A percentile compares a stretch with the other conserved stretches of the same genome.
Evolutionary conservation across 2,797 vertebrate genomes (phyloP).

Genomic region (Gymnodraco acuticeps): DNA sequence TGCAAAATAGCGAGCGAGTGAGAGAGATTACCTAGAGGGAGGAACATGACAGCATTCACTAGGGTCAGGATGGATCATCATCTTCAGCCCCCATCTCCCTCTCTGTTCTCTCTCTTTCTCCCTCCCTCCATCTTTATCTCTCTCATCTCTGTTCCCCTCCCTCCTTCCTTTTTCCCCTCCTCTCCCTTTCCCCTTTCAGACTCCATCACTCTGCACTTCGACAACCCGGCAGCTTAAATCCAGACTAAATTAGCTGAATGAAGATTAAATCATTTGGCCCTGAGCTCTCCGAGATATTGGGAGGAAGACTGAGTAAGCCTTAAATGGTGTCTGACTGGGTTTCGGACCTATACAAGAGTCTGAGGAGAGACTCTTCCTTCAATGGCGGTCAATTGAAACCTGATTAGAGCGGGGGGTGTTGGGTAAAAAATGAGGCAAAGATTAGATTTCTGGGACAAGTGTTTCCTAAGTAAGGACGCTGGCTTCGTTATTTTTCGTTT

Average conservation of each 20-base stretch:
- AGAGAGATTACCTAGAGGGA: slow-evolving; percentile 85
- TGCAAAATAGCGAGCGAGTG: slow-evolving; percentile 85
- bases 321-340: slow-evolving; percentile 80
- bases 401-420: slow-evolving; percentile 75
- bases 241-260: slow-evolving; percentile 87
- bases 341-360: slow-evolving; percentile 74
- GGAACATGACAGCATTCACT: slow-evolving; percentile 84
- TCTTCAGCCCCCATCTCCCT: slow-evolving; percentile 63
- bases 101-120: slow-evolving; percentile 51
- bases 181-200: slow-evolving; percentile 74
- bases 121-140: slow-evolving; percentile 75
- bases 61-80: slow-evolving; percentile 84
- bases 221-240: slow-evolving; percentile 83
- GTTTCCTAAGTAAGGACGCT: slow-evolving; percentile 78
- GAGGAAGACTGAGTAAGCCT: slow-evolving; percentile 81
- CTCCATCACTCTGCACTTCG: slow-evolving; percentile 84
- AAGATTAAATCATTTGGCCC: slow-evolving; percentile 86
- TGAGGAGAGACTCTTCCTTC: slow-evolving; percentile 73
- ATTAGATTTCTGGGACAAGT: slow-evolving; percentile 81
- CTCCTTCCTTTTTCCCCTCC: slow-evolving; percentile 64
- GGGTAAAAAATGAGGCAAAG: slow-evolving; percentile 79
- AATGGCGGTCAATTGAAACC: slow-evolving; percentile 83
- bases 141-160: slow-evolving; percentile 56
- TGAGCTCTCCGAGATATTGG: slow-evolving; percentile 83
- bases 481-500: slow-evolving; percentile 80